Base-by-base conservation (phyloP, 2,113 vertebrate species). In the Campylomormyrus numenius region DNA sequence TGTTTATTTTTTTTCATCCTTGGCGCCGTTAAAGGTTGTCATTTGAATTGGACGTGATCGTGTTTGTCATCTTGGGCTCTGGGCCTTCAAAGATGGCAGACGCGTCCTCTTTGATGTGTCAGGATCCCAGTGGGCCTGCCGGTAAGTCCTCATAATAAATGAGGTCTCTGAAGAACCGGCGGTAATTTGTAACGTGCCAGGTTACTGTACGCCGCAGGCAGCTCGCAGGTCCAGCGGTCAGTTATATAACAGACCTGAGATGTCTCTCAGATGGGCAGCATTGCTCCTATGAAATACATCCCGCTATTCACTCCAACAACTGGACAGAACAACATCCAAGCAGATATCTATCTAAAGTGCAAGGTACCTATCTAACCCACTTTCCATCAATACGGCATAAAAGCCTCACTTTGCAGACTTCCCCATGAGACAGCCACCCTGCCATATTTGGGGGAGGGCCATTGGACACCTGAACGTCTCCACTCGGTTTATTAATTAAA, bases 131-230 rank as follows among this genome's bases (percentile, higher is more conserved):
- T 58, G 77, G 50, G 77, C 42, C 52, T 85, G 49, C 80, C 27
- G 52, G 45, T 80, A 89, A 89, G 52, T 85, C 77, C 89, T 50
- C 49, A 83, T 89, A 85, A 89, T 89, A 45, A 85, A 89, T 85
- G 31, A 62, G 52, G 77, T 45, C 89, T 84, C 89, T 46, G 77
- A 45, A 85, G 89, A 89, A 80, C 49, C 80, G 21, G 89, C 42
- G 49, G 80, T 89, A 58, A 89, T 89, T 89, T 89, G 52, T 85
- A 89, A 85, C 80, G 56, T 48, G 80, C 88, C 50, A 53, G 80
- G 89, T 66, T 86, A 89, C 50, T 46, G 77, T 62, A 42, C 9
- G 77, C 77, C 4, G 19, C 50, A 17, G 88, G 88, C 66, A 80
- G 31, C 15, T 83, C 13, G 5, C 19, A 80, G 50, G 15, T 84